Conservation (phyloP, 2,113 vertebrate genomes). For the Corythoichthys intestinalis region DNA sequence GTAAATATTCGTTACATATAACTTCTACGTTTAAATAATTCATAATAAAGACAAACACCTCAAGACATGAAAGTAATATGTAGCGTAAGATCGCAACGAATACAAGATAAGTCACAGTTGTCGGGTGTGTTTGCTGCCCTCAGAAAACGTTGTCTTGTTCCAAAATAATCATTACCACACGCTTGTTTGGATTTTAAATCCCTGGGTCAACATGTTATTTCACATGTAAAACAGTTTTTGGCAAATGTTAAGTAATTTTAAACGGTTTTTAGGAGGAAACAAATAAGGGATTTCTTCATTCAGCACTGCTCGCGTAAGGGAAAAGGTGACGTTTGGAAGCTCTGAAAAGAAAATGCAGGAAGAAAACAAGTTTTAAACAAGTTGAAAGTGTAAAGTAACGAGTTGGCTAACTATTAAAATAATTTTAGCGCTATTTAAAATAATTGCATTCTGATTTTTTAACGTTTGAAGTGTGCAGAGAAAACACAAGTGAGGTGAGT, state of each 20-base stretch:
- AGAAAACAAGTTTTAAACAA: neutral
- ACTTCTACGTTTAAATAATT: neutral
- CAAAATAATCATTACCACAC: neutral
- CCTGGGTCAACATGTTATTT: neutral
- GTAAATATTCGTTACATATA: no score
- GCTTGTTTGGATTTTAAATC: neutral
- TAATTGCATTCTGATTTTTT: neutral
- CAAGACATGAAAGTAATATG: neutral
- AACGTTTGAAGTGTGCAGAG: neutral
- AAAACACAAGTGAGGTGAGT: slow-evolving; percentile 29
- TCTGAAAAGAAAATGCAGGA: neutral
- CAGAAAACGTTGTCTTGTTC: neutral
- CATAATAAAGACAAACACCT: neutral
- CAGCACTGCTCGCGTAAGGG: neutral
- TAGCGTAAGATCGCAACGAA: neutral
- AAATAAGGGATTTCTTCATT: slow-evolving; percentile 2
- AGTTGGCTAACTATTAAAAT: neutral
- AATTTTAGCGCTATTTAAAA: neutral
- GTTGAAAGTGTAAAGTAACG: neutral
- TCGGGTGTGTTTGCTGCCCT: slow-evolving; percentile 34
- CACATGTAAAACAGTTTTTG: neutral
- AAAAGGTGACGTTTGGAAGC: slow-evolving; percentile 6
- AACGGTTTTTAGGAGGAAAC: slow-evolving; percentile 9
- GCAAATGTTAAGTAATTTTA: neutral
- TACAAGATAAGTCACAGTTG: neutral